A percentile compares a stretch with the other conserved stretches of the same genome.
These are phyloP conservation scores for Opisthograptis luteolata DNA, from an alignment of 2,888 invertebrate genomes.

Conservation along the genomic window DNA sequence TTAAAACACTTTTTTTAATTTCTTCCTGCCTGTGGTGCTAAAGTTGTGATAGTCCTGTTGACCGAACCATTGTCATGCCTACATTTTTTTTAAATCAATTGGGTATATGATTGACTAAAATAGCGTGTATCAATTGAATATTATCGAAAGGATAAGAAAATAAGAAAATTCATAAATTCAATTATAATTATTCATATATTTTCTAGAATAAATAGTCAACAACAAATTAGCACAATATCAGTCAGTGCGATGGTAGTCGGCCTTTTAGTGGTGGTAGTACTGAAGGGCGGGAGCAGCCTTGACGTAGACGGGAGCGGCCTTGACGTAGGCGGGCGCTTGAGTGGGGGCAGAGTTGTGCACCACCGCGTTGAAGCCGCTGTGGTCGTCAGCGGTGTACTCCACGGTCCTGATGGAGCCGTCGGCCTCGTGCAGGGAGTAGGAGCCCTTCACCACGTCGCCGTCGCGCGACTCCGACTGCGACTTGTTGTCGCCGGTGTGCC, in stretches of 20 bases:
- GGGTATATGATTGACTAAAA: too few species aligned
- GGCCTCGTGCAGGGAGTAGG: constrained; percentile 81
- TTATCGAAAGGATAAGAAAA: too few species aligned
- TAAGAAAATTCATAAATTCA: too few species aligned
- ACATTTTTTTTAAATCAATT: too few species aligned
- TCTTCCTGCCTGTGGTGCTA: too few species aligned
- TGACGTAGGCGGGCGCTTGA: constrained; percentile 56
- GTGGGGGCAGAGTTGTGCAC: constrained; percentile 65
- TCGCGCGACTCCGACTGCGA: constrained; percentile 80
- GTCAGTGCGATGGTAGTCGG: neutral
- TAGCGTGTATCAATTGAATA: too few species aligned
- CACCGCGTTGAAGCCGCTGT: constrained; percentile 77
- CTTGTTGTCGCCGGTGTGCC: constrained; percentile 84
- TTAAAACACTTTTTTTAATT: too few species aligned
- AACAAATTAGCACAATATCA: constrained; percentile 20
- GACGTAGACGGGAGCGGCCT: constrained; percentile 62
- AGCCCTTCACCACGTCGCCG: constrained; percentile 82
- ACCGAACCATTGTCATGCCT: too few species aligned
- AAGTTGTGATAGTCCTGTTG: too few species aligned
- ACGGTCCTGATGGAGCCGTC: constrained; percentile 83
- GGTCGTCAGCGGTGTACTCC: constrained; percentile 81
- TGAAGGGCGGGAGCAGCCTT: constrained; percentile 61
- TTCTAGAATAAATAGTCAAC: constrained; percentile 36
- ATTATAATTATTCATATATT: constrained; percentile 22
- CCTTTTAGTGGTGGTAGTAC: constrained; percentile 56